Percentiles rank a stretch among this genome's conserved stretches.
Conservation (phyloP, 23 tunicate genomes). For the Styela plicata region DNA sequence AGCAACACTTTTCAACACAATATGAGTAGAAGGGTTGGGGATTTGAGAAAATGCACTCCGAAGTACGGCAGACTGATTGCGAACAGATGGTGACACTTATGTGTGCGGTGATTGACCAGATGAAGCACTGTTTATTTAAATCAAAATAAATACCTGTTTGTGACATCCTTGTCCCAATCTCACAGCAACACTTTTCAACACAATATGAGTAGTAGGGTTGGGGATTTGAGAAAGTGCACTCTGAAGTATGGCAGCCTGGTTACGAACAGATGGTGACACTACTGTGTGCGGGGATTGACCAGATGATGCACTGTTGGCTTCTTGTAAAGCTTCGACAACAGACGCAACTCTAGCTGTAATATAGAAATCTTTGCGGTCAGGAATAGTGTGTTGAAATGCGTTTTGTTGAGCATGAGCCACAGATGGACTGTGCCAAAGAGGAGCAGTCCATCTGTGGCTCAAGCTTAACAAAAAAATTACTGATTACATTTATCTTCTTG, state of each 20-base stretch:
- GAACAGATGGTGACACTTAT: background rate
- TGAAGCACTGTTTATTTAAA: background rate
- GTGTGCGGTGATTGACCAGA: background rate
- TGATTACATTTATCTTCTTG: too few species aligned
- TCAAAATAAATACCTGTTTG: constrained; percentile 10
- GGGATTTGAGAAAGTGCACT: constrained; percentile 22
- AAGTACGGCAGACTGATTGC: constrained; percentile 8
- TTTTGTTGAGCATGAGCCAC: too few species aligned
- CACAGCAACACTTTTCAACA: constrained; percentile 19
- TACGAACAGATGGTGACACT: constrained; percentile 6
- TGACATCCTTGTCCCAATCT: constrained; percentile 26
- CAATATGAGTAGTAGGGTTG: constrained; percentile 22
- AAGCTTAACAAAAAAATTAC: too few species aligned
- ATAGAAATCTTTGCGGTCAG: too few species aligned
- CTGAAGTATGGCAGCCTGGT: constrained; percentile 22
- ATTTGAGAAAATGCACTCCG: constrained; percentile 19
- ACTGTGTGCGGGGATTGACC: background rate
- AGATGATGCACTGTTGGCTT: background rate
- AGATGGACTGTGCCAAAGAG: too few species aligned
- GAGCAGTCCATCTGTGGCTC: too few species aligned
- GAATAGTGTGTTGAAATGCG: too few species aligned
- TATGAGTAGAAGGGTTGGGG: constrained; percentile 22
- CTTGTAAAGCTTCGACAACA: constrained; percentile 26
- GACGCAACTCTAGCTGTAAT: constrained; percentile 25
- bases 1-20: constrained; percentile 18